Percentiles rank a stretch among this genome's conserved stretches.
Evolutionary conservation across 2,797 vertebrate genomes (phyloP).

Genomic region (Toxotes lorentzi): DNA sequence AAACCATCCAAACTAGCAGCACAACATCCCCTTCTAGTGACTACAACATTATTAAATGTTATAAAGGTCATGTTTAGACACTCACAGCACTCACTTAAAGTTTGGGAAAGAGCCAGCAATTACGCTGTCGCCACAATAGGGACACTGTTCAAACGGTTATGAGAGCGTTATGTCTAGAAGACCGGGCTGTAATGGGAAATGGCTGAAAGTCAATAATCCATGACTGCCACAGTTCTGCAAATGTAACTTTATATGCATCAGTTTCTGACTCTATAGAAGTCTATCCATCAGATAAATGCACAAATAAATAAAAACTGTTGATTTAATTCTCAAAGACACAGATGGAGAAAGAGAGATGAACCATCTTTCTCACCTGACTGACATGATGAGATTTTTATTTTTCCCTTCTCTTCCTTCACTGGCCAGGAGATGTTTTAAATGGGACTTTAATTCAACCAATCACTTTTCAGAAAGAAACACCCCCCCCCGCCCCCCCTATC

Average conservation of each 20-base stretch:
- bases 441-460: conserved; percentile 26
- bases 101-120: no score
- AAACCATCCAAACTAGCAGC: no score
- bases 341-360: conserved; percentile 5
- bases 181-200: neutral
- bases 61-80: no score
- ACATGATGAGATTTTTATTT: neutral
- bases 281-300: neutral
- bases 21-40: no score
- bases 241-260: neutral
- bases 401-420: conserved; percentile 4
- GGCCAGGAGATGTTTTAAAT: conserved; percentile 38
- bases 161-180: neutral
- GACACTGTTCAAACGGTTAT: neutral
- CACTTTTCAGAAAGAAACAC: neutral
- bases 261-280: neutral
- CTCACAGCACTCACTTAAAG: no score
- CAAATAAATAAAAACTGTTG: neutral
- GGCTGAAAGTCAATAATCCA: neutral
- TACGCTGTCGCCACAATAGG: no score
- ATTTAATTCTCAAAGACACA: neutral
- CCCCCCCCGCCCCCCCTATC: neutral
- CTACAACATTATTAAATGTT: no score
- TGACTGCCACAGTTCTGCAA: neutral
- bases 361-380: conserved; percentile 6